Evolutionary conservation across 2,797 vertebrate genomes (phyloP), one percentile per base, ranked within the genome.

Genomic region (Tokudaia tokunoshimensis): DNA sequence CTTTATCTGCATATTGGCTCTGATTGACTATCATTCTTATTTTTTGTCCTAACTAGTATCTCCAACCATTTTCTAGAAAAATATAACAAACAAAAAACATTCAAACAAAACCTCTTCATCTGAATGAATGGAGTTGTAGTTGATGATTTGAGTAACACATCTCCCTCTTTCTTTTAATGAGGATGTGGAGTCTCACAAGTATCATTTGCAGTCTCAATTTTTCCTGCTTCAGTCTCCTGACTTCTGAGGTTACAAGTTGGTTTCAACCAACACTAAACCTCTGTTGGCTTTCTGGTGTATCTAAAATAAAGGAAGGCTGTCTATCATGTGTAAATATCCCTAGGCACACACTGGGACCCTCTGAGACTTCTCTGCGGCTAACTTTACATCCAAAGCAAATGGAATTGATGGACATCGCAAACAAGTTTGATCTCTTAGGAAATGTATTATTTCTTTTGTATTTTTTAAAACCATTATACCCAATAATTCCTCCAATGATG

Each of bases 301-400:
- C n/a, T 41, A 10, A 92, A 78, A 67, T 22, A 93, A 96, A 96
- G 20, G 59, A 95, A 96, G 70, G 72, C 55, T 63, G 91, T 37
- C 81, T 11, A 20, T 78, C 4, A 19, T 78, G 26, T 82, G 26
- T 82, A 44, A 86, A 80, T 76, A 50, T 94, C 31, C 41, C 24
- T 82, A 75, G 55, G 29, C 3, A 91, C 29, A 88, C 24, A n/a
- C 8, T 47, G 8, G 37, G 52, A 8, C 47, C 44, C 44, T 22
- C 6, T 74, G 47, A 84, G 37, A 55, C 41, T 70, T 95, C 67
- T n/a, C 86, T 22, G 72, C 31, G 34, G 84, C 50, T 76, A 57
- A 14, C 67, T 76, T 41, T 41, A 57, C 41, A 70, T 52, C 75
- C 41, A 96, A 95, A 31, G 34, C 44, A 94, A 90, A 24, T 47